Evolutionary conservation across 2,888 invertebrate genomes (phyloP).

Genomic region (Limnephilus marmoratus): DNA sequence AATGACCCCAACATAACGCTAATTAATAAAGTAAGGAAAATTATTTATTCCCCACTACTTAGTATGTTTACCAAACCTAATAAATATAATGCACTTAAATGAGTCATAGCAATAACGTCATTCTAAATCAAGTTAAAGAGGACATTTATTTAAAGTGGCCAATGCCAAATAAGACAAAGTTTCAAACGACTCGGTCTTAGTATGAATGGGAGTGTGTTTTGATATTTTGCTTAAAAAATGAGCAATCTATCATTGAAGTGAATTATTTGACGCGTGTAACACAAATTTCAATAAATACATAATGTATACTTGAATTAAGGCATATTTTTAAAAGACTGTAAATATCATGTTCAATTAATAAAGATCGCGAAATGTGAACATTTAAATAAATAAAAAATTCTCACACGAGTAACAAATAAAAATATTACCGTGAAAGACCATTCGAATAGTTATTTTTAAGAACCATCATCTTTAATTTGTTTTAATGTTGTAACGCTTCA

Average conservation of each 20-base stretch:
- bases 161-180: background rate
- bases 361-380: background rate
- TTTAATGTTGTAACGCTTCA: background rate
- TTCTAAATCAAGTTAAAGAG: too few species aligned
- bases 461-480: background rate
- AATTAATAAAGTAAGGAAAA: too few species aligned
- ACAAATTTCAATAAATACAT: conserved; percentile 32
- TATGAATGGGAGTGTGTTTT: background rate
- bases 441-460: background rate
- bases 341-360: conserved; percentile 21
- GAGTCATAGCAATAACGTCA: too few species aligned
- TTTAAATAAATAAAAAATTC: background rate
- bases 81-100: too few species aligned
- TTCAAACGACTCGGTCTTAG: background rate
- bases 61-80: too few species aligned
- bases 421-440: background rate
- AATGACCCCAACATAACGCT: too few species aligned
- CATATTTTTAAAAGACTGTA: conserved; percentile 20
- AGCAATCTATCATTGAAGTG: background rate
- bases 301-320: conserved; percentile 12
- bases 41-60: too few species aligned
- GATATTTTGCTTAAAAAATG: background rate
- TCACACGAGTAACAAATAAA: background rate
- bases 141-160: background rate
- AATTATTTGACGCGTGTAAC: background rate